Evolutionary conservation across 1,140 invertebrate genomes (phyloP).

Genomic region (Elysia chlorotica): DNA sequence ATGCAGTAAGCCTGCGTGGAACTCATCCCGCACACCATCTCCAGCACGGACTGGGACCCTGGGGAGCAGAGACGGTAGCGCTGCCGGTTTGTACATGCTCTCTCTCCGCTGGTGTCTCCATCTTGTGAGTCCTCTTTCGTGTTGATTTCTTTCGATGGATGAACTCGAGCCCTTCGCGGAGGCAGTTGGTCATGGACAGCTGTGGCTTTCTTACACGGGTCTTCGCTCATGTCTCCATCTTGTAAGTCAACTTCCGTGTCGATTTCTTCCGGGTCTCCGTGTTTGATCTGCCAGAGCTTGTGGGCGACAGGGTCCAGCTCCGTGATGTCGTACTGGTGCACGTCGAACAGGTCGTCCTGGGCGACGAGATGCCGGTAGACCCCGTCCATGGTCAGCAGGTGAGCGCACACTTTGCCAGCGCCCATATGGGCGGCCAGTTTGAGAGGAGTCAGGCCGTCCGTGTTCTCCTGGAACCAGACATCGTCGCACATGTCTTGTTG

Average conservation of each 20-base stretch:
- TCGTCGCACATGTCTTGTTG: no score
- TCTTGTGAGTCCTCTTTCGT: neutral
- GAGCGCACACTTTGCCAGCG: conserved; percentile 31
- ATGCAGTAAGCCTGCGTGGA: conserved; percentile 28
- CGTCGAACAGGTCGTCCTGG: conserved; percentile 41
- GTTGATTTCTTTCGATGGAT: conserved; percentile 1
- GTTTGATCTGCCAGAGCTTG: conserved; percentile 3
- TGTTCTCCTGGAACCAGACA: conserved; percentile 41
- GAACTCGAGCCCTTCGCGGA: no score
- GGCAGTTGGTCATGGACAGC: no score
- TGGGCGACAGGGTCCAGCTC: conserved; percentile 37
- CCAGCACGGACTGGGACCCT: conserved; percentile 24
- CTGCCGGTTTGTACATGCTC: neutral
- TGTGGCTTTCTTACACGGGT: conserved; percentile 5
- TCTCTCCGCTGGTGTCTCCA: neutral
- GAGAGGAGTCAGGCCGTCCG: conserved; percentile 29
- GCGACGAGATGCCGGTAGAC: conserved; percentile 37
- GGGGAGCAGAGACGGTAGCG: no score
- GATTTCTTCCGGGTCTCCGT: neutral
- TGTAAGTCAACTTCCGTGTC: no score
- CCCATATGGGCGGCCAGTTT: conserved; percentile 36
- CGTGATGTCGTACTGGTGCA: conserved; percentile 37
- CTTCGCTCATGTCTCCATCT: no score
- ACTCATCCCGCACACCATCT: conserved; percentile 33
- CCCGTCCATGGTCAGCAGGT: conserved; percentile 35